Base-by-base conservation (phyloP, 2,797 vertebrate genomes). In the Macroramphosus scolopax region DNA sequence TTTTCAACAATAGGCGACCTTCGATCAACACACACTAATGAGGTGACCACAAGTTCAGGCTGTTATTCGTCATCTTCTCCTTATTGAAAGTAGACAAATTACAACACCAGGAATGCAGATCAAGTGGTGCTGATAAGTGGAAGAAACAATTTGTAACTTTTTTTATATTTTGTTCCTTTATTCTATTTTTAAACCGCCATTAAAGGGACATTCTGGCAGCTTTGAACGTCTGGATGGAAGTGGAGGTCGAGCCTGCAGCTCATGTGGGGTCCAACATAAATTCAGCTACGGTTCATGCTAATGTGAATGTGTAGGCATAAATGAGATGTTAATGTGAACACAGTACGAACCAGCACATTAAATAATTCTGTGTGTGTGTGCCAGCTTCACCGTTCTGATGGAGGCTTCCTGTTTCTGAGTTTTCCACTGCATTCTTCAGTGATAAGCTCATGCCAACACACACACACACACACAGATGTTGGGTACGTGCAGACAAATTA, bases 381-480 rank as follows among this genome's bases (percentile, higher is more conserved):
- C 79, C 78, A 78, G 43, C 63, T 41, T 58, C 44, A 62, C 45
- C 17, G 13, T 53, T 46, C 51, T 47, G 45, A 62, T 54, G 48
- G 38, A 78, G 72, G 78, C 78, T 89, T 89, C 87, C 88, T 88
- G 88, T 86, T 89, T 82, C 83, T 84, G 81, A 65, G 58, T 72
- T 82, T 85, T 85, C 74, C 61, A 57, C 73, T 41, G 81, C 85
- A 90, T 91, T 90, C 86, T 87, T 89, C 33, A 52, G 68, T 22
- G 61, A 74, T 84, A 78, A 84, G 81, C 68, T 82, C 72, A 83
- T 75, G 68, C 69, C 65, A 71, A 62, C 65, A 59, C 55, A 66
- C 58, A 51, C 53, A 50, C 49, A 35, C 26, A 54, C 5, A 50
- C 70, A 47, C 62, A 72, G 17, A 74, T 20, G 45, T 14, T 12